Percentiles rank a stretch among this genome's conserved stretches.
These are phyloP conservation scores for Trachelipus rathkii DNA, from an alignment of 1,140 invertebrate genomes.

Conservation along the genomic window DNA sequence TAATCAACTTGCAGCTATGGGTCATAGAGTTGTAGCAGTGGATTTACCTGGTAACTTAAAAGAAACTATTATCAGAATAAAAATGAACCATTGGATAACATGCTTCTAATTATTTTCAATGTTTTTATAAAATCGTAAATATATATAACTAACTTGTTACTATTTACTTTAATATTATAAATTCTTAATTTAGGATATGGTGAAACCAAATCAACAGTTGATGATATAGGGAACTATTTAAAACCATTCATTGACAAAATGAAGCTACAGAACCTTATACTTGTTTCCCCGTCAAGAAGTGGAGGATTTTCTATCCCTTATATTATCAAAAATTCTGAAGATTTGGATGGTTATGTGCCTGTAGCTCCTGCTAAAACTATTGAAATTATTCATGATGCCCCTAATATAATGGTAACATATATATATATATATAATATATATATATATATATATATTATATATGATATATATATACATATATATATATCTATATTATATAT, in stretches of 20 bases:
- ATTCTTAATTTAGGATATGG: conserved; percentile 23
- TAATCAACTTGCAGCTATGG: conserved; percentile 50
- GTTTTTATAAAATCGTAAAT: too few species aligned
- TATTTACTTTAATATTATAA: too few species aligned
- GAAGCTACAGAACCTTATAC: conserved; percentile 46
- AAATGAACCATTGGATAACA: too few species aligned
- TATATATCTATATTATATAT: background rate
- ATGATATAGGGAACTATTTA: conserved; percentile 30
- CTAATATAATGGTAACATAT: conserved; percentile 22
- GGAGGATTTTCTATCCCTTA: conserved; percentile 52
- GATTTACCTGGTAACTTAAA: conserved; percentile 52
- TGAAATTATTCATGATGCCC: conserved; percentile 39
- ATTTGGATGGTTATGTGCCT: conserved; percentile 50
- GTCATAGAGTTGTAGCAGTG: conserved; percentile 51
- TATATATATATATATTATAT: conserved; percentile 32
- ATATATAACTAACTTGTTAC: too few species aligned
- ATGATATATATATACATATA: conserved; percentile 20
- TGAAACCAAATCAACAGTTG: background rate
- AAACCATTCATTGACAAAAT: conserved; percentile 17
- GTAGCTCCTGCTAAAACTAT: conserved; percentile 52
- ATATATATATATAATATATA: conserved; percentile 38
- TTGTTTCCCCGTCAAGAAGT: conserved; percentile 55
- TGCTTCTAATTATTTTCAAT: too few species aligned
- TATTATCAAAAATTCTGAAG: conserved; percentile 47
- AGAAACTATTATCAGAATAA: too few species aligned